Conservation (phyloP, 2,113 vertebrate species). For the Gobius niger region DNA sequence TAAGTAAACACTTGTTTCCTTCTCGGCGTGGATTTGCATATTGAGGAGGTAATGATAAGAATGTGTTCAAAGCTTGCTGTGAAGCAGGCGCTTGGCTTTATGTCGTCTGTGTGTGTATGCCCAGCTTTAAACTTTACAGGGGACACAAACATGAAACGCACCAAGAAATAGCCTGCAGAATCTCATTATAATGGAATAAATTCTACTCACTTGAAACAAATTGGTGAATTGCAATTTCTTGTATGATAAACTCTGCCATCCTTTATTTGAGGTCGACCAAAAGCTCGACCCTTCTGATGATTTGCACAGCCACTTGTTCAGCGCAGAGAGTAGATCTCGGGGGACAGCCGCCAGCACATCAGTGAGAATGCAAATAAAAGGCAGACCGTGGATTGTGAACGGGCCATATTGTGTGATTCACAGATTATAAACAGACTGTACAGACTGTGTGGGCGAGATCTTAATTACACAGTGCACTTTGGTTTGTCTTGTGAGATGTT, state of each 20-base stretch:
- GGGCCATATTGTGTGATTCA: conserved; percentile 36
- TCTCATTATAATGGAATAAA: conserved; percentile 43
- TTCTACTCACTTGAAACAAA: conserved; percentile 18
- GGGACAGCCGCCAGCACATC: conserved; percentile 41
- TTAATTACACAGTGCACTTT: conserved; percentile 36
- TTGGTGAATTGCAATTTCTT: conserved; percentile 26
- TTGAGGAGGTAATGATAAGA: conserved; percentile 23
- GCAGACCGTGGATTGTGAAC: conserved; percentile 34
- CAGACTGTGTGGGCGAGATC: conserved; percentile 22
- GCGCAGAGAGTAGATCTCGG: conserved; percentile 9
- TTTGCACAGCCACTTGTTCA: conserved; percentile 26
- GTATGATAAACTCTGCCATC: conserved; percentile 10
- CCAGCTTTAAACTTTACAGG: conserved; percentile 36
- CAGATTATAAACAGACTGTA: conserved; percentile 38
- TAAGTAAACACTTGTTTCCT: conserved; percentile 75
- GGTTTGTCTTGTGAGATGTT: conserved; percentile 24
- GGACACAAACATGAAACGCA: conserved; percentile 36
- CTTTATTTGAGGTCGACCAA: conserved; percentile 22
- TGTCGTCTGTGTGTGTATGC: conserved; percentile 9
- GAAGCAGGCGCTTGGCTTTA: conserved; percentile 21
- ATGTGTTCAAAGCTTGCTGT: conserved; percentile 24
- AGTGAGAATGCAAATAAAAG: conserved; percentile 41
- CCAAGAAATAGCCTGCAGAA: conserved; percentile 25
- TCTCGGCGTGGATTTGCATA: conserved; percentile 12
- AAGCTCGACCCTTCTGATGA: conserved; percentile 32